phyloP scores from a whole-genome alignment of 2,888 invertebrate species.

The Orthosia cruda region DNA sequence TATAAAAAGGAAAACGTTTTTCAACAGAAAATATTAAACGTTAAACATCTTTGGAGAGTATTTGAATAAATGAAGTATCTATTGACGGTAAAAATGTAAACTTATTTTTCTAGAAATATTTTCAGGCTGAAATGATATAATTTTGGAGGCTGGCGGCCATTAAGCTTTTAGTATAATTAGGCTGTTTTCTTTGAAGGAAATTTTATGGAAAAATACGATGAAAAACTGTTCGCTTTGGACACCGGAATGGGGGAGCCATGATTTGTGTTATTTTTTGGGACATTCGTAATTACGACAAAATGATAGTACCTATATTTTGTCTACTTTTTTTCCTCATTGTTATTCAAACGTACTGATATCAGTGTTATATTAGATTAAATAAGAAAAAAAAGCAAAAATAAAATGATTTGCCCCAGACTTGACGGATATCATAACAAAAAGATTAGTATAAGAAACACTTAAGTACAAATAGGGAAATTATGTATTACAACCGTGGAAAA shows the following conservation, averaged over 20 bases:
- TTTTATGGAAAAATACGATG: constrained; percentile 66
- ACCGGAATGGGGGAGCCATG: constrained; percentile 15
- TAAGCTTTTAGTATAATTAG: constrained; percentile 71
- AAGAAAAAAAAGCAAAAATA: no score
- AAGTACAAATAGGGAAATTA: no score
- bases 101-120: constrained; percentile 42
- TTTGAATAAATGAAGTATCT: constrained; percentile 1
- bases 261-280: constrained; percentile 25
- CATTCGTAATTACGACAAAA: constrained; percentile 35
- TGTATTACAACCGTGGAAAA: no score
- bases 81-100: constrained; percentile 2
- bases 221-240: constrained; percentile 44
- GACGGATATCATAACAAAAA: no score
- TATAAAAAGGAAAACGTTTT: neutral
- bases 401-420: no score
- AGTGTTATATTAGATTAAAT: neutral
- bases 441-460: no score
- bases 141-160: constrained; percentile 52
- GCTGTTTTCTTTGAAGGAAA: constrained; percentile 69
- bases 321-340: neutral
- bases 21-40: neutral
- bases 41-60: neutral
- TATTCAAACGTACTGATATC: neutral
- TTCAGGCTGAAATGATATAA: constrained; percentile 38
- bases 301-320: neutral